Evolutionary conservation across 2,888 invertebrate genomes (phyloP).

Genomic region (Hedya salicella): DNA sequence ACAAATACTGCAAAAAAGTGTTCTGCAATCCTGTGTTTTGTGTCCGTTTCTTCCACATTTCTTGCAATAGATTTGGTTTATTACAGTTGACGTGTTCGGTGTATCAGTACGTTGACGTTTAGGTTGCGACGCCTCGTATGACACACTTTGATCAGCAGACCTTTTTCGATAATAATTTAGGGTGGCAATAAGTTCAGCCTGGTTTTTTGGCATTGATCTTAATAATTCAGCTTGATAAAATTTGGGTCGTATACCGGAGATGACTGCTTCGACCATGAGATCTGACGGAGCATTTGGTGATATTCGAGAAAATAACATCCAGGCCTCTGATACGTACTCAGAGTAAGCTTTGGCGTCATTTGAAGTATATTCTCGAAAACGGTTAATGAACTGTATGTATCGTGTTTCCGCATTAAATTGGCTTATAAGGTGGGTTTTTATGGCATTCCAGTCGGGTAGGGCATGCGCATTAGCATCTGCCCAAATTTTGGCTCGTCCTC

Average conservation of each 20-base stretch:
- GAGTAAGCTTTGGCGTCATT: not conserved
- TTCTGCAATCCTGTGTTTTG: not conserved
- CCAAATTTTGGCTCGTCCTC: slow-evolving; percentile 1
- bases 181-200: not conserved
- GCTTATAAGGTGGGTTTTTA: not conserved
- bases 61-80: not conserved
- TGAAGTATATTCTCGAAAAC: slow-evolving; percentile 4
- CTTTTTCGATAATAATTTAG: not conserved
- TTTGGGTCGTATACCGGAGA: not conserved
- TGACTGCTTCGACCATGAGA: not conserved
- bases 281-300: not conserved
- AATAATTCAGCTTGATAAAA: slow-evolving; percentile 8
- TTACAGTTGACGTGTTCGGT: too few species aligned
- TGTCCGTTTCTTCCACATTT: not conserved
- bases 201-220: not conserved
- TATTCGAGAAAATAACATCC: not conserved
- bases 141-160: too few species aligned
- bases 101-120: not conserved
- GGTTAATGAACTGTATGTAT: not conserved
- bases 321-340: slow-evolving; percentile 1
- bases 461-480: not conserved
- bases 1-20: not conserved
- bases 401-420: slow-evolving; percentile 1
- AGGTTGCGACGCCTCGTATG: not conserved
- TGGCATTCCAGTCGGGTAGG: not conserved